Evolutionary conservation across 1,140 invertebrate species (phyloP), one percentile per base, ranked within the genome.

Genomic region (Psilanteris sp.): DNA sequence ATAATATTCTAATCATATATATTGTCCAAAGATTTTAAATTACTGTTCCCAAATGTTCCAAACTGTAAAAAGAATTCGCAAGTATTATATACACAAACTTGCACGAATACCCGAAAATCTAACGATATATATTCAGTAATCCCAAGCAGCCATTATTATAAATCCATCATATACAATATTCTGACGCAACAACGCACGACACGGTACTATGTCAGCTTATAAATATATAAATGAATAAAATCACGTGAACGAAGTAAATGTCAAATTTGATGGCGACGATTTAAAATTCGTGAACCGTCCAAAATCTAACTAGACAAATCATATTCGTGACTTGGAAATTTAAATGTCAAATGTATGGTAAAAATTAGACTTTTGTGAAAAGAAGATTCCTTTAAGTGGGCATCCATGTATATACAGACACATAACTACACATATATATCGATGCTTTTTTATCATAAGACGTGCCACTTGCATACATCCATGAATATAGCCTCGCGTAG

Each of bases 401-500:
- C 16, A 20, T 43, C 34, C n/a, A n/a, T n/a, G n/a, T n/a, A n/a
- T 41, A 14, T 44, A 52, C 29, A 44, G 37, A 54, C 27, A 46
- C 55, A 62, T 27, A 39, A 27, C 15, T 59, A 66, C 48, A 70
- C 41, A 66, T 39, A 67, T 48, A 66, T 39, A 67, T 67, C 73
- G 61, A 70, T 43, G 66, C 46, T 70, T 66, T 77, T 66, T 77
- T 46, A 71, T 71, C 57, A 77, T 59, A 76, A 76, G 70, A 64
- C 64, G 50, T 52, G 73, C 59, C 37, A 70, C 46, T 55, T 76
- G 57, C 48, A 67, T 71, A 71, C 37, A 71, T 71, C 75, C 57
- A 59, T 62, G 61, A 72, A 41, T 57, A 24, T 64, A 74, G 70
- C 50, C 52, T 74, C 64, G 62, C 52, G 55, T 54, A 59, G 68